Percentiles rank a stretch among this genome's conserved stretches.
phyloP scores from a whole-genome alignment of 2,113 vertebrate genomes.

The Daboia siamensis region DNA sequence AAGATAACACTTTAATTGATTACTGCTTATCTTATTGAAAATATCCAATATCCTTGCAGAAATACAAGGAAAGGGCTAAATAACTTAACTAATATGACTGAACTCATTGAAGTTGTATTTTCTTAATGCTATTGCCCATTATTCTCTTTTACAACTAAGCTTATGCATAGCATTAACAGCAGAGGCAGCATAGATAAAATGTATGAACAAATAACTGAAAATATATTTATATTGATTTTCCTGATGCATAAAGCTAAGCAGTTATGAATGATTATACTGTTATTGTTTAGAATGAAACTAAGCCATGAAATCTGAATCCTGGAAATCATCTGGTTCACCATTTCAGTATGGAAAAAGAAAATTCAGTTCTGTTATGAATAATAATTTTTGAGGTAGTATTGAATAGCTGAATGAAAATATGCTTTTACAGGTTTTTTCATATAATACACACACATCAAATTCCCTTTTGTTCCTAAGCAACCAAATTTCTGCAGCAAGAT shows the following conservation, averaged over 20 bases:
- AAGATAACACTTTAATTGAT: neutral
- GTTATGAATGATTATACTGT: neutral
- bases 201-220: neutral
- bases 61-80: neutral
- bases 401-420: neutral
- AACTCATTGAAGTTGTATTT: neutral
- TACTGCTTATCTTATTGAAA: conserved; percentile 1
- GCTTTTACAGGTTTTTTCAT: neutral
- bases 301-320: neutral
- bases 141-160: neutral
- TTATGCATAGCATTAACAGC: neutral
- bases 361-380: neutral
- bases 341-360: neutral
- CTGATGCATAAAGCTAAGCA: neutral
- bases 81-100: neutral
- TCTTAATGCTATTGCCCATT: neutral
- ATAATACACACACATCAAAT: neutral
- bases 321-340: neutral
- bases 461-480: neutral
- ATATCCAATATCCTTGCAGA: neutral
- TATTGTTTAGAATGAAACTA: neutral
- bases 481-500: neutral
- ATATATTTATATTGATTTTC: neutral
- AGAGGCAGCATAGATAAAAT: neutral
- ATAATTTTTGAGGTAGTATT: neutral